phyloP scores from a whole-genome alignment of 2,797 vertebrate species.

The Gallinago solitaria region DNA sequence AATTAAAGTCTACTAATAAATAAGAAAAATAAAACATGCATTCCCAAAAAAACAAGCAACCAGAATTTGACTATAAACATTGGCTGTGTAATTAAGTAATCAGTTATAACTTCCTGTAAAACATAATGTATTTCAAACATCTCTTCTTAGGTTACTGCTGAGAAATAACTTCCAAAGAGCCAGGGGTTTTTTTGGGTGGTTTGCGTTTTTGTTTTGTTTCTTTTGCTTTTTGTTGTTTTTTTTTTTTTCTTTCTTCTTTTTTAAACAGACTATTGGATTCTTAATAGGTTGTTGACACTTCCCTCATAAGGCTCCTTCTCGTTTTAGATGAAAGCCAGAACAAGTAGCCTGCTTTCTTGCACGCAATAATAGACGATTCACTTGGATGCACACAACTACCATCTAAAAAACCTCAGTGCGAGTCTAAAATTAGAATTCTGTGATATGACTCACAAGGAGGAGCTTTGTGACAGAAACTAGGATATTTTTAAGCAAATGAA shows the following conservation, averaged over 20 bases:
- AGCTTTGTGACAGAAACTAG: slow-evolving; percentile 34
- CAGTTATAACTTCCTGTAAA: not conserved
- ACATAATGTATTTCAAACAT: not conserved
- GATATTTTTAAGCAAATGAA: slow-evolving; percentile 36
- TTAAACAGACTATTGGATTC: not conserved
- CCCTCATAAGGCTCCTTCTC: not conserved
- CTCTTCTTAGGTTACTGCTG: not conserved
- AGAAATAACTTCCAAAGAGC: not conserved
- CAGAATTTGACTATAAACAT: not conserved
- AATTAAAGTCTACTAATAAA: not conserved
- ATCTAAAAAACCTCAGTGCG: slow-evolving; percentile 3
- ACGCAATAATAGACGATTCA: not conserved
- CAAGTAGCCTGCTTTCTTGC: slow-evolving; percentile 11
- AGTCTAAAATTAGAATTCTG: slow-evolving; percentile 50
- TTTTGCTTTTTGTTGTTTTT: not conserved
- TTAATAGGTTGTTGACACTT: not conserved
- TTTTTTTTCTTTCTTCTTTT: not conserved
- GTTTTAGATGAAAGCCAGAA: slow-evolving; percentile 12
- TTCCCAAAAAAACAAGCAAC: fast-evolving
- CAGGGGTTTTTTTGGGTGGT: no score
- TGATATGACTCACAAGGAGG: slow-evolving; percentile 54
- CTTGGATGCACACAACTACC: slow-evolving; percentile 8
- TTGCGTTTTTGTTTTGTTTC: not conserved
- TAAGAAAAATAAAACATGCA: not conserved
- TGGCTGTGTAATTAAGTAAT: not conserved